These are phyloP conservation scores for Omphaloscelis lunosa DNA, from an alignment of 2,888 invertebrate genomes.

Conservation along the genomic window DNA sequence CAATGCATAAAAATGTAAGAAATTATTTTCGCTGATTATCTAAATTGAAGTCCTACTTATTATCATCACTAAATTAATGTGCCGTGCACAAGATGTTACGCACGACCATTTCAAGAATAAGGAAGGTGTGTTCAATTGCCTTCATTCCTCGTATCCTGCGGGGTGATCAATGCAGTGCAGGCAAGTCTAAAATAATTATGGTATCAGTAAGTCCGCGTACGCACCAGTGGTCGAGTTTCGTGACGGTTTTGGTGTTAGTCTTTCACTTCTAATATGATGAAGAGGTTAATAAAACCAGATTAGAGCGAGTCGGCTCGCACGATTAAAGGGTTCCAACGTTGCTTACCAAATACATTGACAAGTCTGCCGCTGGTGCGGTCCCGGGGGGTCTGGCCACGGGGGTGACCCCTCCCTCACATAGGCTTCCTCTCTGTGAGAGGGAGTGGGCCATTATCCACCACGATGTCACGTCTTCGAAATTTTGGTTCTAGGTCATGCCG, in stretches of 20 bases:
- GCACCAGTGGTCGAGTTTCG: no score
- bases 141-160: constrained; percentile 70
- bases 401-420: no score
- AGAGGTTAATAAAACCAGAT: no score
- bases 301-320: no score
- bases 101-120: constrained; percentile 74
- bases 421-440: no score
- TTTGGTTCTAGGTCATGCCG: no score
- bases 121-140: constrained; percentile 69
- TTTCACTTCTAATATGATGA: not conserved
- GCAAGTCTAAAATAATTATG: constrained; percentile 68
- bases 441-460: no score
- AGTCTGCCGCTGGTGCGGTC: no score
- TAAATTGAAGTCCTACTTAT: constrained; percentile 9
- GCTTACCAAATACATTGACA: no score
- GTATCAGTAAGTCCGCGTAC: not conserved
- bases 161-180: constrained; percentile 65
- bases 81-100: constrained; percentile 72
- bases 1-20: constrained; percentile 72
- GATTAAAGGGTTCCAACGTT: no score
- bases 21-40: constrained; percentile 80
- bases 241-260: not conserved
- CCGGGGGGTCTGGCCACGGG: no score
- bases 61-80: constrained; percentile 39
- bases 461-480: no score